Evolutionary conservation across 1,140 invertebrate genomes (phyloP), one percentile per base, ranked within the genome.

Genomic region (Tribolium madens): DNA sequence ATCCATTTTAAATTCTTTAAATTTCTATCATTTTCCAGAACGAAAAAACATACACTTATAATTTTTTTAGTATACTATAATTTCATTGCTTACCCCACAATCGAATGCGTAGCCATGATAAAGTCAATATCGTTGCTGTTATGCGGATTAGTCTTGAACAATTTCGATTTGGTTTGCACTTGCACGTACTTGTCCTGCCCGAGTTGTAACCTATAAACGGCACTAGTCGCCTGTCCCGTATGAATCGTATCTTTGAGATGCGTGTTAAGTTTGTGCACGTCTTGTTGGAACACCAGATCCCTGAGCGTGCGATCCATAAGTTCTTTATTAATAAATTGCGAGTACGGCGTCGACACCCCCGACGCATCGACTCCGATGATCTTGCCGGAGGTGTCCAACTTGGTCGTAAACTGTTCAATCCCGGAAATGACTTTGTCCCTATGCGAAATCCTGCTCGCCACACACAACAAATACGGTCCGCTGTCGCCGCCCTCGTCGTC

Each of bases 321-420:
- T 83, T 92, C 92, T 87, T 93, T 92, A 82, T 88, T 91, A 80
- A 95, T 85, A 85, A 91, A 92, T 83, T 91, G 88, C 78, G 89
- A 88, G 84, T 92, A 92, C 73, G 86, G 84, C 70, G 88, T 82
- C 36, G 91, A 89, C 72, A 96, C 87, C 77, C 92, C 91, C 83
- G 91, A 92, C 50, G 89, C 90, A 86, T 97, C 95, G 78, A 95
- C 87, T 78, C 88, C 90, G 80, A 96, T 89, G 81, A 98, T 95
- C 86, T 93, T 95, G 72, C 95, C 95, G 81, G 91, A 90, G 75
- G 90, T 89, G 87, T 97, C 95, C 84, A 98, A 89, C 88, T 95
- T 95, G 84, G 97, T 95, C 82, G 95, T 95, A 87, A 98, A 97
- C 86, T 97, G 95, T 86, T 97, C 94, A 80, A 95, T 89, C 82